These are phyloP conservation scores for Zaprionus lachaisei DNA, from an alignment of 1,140 invertebrate genomes.

Conservation along the genomic window DNA sequence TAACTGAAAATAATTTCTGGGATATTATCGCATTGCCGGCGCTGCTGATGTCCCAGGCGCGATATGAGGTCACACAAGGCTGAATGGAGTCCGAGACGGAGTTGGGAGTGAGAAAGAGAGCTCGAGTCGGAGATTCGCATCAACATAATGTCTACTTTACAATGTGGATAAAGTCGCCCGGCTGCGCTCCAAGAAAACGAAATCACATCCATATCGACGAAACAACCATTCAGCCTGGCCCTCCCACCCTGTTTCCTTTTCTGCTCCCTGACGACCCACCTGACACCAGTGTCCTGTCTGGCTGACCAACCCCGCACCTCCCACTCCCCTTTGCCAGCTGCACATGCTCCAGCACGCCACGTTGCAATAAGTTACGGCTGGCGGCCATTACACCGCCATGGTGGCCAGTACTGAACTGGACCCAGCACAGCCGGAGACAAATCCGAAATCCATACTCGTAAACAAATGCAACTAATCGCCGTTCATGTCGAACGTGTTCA, in stretches of 20 bases:
- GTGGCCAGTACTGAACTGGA: constrained; percentile 26
- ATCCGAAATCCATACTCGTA: constrained; percentile 82
- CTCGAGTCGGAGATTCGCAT: constrained; percentile 49
- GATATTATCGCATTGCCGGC: constrained; percentile 68
- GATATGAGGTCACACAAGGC: constrained; percentile 58
- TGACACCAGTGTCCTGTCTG: constrained; percentile 26
- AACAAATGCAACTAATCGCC: constrained; percentile 83
- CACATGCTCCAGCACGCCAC: constrained; percentile 68
- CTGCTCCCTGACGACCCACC: constrained; percentile 26
- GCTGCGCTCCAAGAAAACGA: constrained; percentile 60
- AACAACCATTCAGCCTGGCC: constrained; percentile 22
- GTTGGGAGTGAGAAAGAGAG: background rate
- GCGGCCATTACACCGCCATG: constrained; percentile 65
- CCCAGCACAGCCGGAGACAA: constrained; percentile 65
- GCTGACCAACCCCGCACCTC: constrained; percentile 40
- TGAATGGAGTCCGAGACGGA: constrained; percentile 30
- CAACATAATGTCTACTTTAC: constrained; percentile 83
- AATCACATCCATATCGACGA: constrained; percentile 75
- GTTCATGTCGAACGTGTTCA: constrained; percentile 81
- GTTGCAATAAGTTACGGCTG: constrained; percentile 77
- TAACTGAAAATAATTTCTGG: constrained; percentile 80
- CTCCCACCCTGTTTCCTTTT: too few relatives aligned
- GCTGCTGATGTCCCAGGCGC: constrained; percentile 74
- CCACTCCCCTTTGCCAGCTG: constrained; percentile 36
- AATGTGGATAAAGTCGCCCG: constrained; percentile 74